These are phyloP conservation scores for Ormia ochracea DNA, from an alignment of 2,888 invertebrate genomes.

Conservation along the genomic window DNA sequence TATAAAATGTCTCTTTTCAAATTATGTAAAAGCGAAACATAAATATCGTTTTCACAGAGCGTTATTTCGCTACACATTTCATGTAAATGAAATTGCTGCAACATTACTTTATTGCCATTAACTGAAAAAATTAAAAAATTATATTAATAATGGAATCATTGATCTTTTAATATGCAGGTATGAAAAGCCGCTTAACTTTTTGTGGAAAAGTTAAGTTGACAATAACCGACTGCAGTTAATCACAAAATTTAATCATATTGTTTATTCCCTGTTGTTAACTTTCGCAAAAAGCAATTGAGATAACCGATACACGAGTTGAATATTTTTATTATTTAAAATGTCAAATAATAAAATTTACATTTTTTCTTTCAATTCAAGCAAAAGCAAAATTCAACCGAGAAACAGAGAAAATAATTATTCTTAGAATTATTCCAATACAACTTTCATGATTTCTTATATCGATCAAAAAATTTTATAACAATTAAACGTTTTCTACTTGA, in stretches of 20 bases:
- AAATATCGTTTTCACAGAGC: too few species aligned
- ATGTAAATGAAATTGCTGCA: neutral
- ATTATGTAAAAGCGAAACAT: too few species aligned
- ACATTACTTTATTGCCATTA: neutral
- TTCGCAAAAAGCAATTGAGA: neutral
- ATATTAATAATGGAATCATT: neutral
- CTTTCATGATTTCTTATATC: too few species aligned
- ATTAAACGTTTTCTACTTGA: too few species aligned
- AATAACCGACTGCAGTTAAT: conserved; percentile 9
- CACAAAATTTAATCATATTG: neutral
- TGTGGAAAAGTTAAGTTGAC: neutral
- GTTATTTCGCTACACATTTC: too few species aligned
- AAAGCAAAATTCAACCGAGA: too few species aligned
- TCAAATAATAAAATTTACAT: too few species aligned
- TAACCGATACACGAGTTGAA: neutral
- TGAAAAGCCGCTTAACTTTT: neutral
- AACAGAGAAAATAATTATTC: too few species aligned
- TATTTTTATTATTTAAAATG: neutral
- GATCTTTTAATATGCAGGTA: neutral
- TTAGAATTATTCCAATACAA: too few species aligned
- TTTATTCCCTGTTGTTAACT: neutral
- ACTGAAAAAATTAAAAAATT: neutral
- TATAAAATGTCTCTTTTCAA: too few species aligned
- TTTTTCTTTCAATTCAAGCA: too few species aligned
- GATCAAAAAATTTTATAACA: too few species aligned